Percentiles rank a stretch among this genome's conserved stretches.
phyloP scores from a whole-genome alignment of 2,888 invertebrate species.

The Chydorus sphaericus region DNA sequence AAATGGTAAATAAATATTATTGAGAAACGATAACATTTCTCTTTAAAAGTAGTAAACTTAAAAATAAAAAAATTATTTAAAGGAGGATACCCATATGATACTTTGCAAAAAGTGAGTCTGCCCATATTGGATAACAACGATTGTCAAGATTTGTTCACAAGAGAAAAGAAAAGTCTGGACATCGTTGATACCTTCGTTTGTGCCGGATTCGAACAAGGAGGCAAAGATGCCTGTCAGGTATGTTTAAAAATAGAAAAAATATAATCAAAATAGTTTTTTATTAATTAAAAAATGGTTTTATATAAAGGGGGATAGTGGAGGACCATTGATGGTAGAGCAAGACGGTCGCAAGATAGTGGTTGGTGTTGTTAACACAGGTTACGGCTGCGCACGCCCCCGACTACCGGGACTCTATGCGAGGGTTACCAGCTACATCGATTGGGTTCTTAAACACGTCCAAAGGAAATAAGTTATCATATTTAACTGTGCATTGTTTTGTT shows the following conservation, averaged over 20 bases:
- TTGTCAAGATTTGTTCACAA: slow-evolving; percentile 60
- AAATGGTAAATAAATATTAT: background rate
- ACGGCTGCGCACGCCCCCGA: slow-evolving; percentile 65
- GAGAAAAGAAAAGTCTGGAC: slow-evolving; percentile 55
- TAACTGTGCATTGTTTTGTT: no score
- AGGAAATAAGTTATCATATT: no score
- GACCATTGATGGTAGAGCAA: slow-evolving; percentile 51
- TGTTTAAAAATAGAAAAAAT: no score
- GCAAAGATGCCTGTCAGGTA: slow-evolving; percentile 24
- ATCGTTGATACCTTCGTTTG: slow-evolving; percentile 48
- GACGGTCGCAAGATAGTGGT: slow-evolving; percentile 45
- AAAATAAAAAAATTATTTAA: no score
- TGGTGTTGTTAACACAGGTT: slow-evolving; percentile 73
- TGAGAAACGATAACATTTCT: no score
- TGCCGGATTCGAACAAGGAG: slow-evolving; percentile 23
- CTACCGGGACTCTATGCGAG: slow-evolving; percentile 74
- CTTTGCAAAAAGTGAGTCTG: slow-evolving; percentile 38
- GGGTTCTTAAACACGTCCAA: no score
- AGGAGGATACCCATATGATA: slow-evolving; percentile 4
- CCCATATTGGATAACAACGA: slow-evolving; percentile 54
- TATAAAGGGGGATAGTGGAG: slow-evolving; percentile 65
- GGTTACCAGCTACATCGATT: slow-evolving; percentile 58
- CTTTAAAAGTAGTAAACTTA: no score
- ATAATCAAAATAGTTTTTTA: background rate
- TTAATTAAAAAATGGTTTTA: background rate